Conservation (phyloP, 1,140 invertebrate genomes). For the Magallana gigas region DNA sequence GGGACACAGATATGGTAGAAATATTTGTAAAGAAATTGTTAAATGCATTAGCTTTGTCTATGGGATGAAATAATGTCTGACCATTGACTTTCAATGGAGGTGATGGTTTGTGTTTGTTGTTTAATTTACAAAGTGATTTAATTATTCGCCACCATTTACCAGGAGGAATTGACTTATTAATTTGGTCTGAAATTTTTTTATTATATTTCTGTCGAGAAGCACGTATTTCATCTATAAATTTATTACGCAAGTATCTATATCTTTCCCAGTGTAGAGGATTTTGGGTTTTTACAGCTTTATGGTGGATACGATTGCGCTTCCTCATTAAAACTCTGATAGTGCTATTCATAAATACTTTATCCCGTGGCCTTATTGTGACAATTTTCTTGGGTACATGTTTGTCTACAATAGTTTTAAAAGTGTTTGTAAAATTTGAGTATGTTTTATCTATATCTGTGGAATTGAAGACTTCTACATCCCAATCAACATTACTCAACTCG, state of each 20-base stretch:
- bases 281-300: not conserved
- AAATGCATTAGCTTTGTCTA: not conserved
- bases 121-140: not conserved
- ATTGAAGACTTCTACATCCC: no score
- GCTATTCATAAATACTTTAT: constrained; percentile 11
- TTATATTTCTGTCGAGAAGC: not conserved
- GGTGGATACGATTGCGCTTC: not conserved
- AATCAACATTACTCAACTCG: no score
- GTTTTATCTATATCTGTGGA: no score
- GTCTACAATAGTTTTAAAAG: no score
- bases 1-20: not conserved
- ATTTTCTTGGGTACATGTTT: no score
- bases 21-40: not conserved
- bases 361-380: not conserved
- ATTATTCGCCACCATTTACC: not conserved
- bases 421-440: no score
- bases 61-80: not conserved
- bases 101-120: not conserved
- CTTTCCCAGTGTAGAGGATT: not conserved
- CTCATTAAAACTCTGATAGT: not conserved
- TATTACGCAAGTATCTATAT: constrained; percentile 1
- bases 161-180: not conserved
- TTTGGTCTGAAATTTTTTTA: not conserved
- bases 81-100: not conserved
- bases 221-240: constrained; percentile 11